phyloP scores from a whole-genome alignment of 1,140 invertebrate genomes.

The Ptiloglossa arizonensis region DNA sequence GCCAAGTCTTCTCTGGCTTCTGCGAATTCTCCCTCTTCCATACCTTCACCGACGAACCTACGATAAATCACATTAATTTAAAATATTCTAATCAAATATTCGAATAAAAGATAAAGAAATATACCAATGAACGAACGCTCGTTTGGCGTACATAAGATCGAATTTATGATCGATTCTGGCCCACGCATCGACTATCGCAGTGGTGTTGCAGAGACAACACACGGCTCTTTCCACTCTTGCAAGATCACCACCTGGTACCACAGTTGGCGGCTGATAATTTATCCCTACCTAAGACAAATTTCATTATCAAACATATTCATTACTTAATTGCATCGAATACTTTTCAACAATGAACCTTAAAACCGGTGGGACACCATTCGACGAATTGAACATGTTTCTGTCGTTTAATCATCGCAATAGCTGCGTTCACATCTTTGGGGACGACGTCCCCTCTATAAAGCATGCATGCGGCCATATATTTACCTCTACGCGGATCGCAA shows the following conservation, averaged over 20 bases:
- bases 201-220: conserved; percentile 90
- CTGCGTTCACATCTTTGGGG: conserved; percentile 84
- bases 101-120: not conserved
- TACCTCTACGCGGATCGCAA: conserved; percentile 86
- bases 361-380: conserved; percentile 86
- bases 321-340: not conserved
- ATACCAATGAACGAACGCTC: conserved; percentile 91
- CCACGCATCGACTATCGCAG: conserved; percentile 90
- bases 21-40: conserved; percentile 90
- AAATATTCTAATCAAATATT: not conserved
- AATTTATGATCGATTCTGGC: conserved; percentile 88
- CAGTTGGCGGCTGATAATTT: conserved; percentile 89
- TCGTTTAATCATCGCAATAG: conserved; percentile 85
- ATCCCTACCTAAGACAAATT: conserved; percentile 81
- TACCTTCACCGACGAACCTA: conserved; percentile 87
- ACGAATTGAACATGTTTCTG: conserved; percentile 84
- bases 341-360: conserved; percentile 69
- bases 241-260: conserved; percentile 89
- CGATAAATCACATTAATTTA: not conserved
- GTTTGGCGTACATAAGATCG: conserved; percentile 88
- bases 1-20: conserved; percentile 90
- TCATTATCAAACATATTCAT: not conserved
- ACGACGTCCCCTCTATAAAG: conserved; percentile 86
- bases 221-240: conserved; percentile 85
- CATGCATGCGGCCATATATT: conserved; percentile 90